phyloP scores from a whole-genome alignment of 2,113 vertebrate genomes.

The Ceyx melanurus region DNA sequence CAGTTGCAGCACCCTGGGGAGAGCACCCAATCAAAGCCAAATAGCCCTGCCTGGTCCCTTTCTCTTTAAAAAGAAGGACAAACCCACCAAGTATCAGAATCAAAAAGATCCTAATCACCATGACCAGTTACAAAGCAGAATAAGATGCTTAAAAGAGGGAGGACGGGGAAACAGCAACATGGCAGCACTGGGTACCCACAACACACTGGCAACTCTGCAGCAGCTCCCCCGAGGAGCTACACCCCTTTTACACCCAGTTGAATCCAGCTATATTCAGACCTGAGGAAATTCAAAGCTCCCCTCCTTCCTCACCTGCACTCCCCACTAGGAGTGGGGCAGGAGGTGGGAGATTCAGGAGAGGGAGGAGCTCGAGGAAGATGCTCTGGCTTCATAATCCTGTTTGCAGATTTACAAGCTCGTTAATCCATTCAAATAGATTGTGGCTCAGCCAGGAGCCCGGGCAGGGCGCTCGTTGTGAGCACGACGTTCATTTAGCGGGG shows the following conservation, averaged over 20 bases:
- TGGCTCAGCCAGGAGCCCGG: background rate
- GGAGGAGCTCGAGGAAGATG: background rate
- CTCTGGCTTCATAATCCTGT: conserved; percentile 43
- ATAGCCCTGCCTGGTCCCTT: background rate
- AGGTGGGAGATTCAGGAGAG: fast-evolving
- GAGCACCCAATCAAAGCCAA: background rate
- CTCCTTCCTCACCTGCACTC: fast-evolving
- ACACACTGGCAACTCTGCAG: fast-evolving
- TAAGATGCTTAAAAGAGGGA: background rate
- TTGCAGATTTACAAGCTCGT: conserved; percentile 47
- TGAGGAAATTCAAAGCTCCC: background rate
- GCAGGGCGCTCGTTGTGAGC: background rate
- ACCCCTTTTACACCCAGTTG: background rate
- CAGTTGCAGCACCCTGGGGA: fast-evolving
- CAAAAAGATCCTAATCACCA: background rate
- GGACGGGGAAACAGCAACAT: background rate
- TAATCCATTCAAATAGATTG: conserved; percentile 41
- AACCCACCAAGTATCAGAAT: background rate
- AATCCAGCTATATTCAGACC: background rate
- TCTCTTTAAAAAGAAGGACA: background rate
- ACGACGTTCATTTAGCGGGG: background rate
- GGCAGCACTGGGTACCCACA: fast-evolving
- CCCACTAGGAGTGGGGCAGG: background rate
- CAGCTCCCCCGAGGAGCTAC: fast-evolving
- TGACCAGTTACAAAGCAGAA: fast-evolving